phyloP scores from a whole-genome alignment of 64 coral and sea anemone species.

The Actinia equina region DNA sequence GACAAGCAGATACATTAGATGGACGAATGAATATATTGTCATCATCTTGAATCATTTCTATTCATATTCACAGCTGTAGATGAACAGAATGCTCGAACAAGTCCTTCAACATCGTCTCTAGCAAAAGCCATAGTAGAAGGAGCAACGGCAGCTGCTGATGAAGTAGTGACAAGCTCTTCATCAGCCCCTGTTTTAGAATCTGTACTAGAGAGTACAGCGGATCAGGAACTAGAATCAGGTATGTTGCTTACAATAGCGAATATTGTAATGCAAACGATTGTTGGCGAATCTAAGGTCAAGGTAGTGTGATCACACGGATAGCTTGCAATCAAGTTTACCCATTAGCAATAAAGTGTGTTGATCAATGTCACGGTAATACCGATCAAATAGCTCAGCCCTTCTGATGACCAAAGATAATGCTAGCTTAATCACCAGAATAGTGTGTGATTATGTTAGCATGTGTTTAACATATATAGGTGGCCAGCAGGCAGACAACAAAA shows the following conservation, averaged over 20 bases:
- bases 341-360: too few species aligned
- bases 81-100: slow-evolving; percentile 93
- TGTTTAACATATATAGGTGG: too few species aligned
- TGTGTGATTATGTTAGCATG: too few species aligned
- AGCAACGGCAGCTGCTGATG: slow-evolving; percentile 65
- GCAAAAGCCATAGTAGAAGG: slow-evolving; percentile 91
- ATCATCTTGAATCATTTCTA: neutral
- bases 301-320: too few species aligned
- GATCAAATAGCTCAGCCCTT: too few species aligned
- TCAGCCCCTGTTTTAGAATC: slow-evolving; percentile 36
- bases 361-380: too few species aligned
- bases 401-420: too few species aligned
- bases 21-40: neutral
- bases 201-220: slow-evolving; percentile 8
- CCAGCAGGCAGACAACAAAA: too few species aligned
- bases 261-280: too few species aligned
- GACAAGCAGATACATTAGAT: neutral
- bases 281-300: too few species aligned
- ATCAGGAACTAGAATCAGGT: slow-evolving; percentile 17
- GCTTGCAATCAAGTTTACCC: too few species aligned
- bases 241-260: neutral
- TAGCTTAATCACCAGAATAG: too few species aligned
- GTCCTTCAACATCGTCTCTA: slow-evolving; percentile 57
- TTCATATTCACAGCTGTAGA: slow-evolving; percentile 72
- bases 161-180: slow-evolving; percentile 55